A percentile compares a stretch with the other conserved stretches of the same genome.
Conservation (phyloP, 2,113 vertebrate species). For the Morone saxatilis region DNA sequence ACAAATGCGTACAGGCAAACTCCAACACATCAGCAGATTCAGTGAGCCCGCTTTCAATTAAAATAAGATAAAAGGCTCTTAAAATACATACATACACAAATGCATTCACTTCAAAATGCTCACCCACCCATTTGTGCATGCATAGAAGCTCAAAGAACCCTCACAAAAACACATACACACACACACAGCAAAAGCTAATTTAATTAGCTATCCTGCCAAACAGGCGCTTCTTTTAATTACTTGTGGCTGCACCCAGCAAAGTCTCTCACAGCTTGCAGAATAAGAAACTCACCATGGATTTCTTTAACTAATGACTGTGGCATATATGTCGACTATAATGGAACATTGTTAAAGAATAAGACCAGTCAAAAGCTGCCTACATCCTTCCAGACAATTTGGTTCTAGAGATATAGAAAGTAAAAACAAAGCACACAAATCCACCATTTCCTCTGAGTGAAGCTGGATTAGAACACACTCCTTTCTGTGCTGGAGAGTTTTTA, state of each 20-base stretch:
- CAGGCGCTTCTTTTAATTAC: conserved; percentile 80
- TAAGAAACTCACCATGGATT: conserved; percentile 62
- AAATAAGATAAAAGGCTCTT: conserved; percentile 19
- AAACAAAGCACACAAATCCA: conserved; percentile 34
- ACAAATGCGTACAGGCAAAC: conserved; percentile 4
- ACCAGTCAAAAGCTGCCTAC: conserved; percentile 24
- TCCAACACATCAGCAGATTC: conserved; percentile 17
- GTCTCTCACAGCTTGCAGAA: conserved; percentile 60
- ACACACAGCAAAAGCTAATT: conserved; percentile 69
- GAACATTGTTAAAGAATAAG: conserved; percentile 18
- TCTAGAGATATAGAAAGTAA: conserved; percentile 16
- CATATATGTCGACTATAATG: conserved; percentile 41
- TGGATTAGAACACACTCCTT: conserved; percentile 13
- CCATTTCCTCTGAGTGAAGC: not conserved
- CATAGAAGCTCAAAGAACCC: conserved; percentile 34
- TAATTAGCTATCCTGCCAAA: conserved; percentile 80
- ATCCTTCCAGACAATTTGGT: conserved; percentile 19
- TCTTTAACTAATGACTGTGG: conserved; percentile 62
- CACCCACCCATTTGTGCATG: conserved; percentile 14
- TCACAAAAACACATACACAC: conserved; percentile 13
- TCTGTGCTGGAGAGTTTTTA: conserved; percentile 23
- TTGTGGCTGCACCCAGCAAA: conserved; percentile 61
- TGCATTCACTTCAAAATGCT: conserved; percentile 16
- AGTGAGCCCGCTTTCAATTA: conserved; percentile 17
- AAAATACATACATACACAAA: conserved; percentile 42